A percentile compares a stretch with the other conserved stretches of the same genome.
phyloP scores from a whole-genome alignment of 2,113 vertebrate species.

The Bubo bubo region DNA sequence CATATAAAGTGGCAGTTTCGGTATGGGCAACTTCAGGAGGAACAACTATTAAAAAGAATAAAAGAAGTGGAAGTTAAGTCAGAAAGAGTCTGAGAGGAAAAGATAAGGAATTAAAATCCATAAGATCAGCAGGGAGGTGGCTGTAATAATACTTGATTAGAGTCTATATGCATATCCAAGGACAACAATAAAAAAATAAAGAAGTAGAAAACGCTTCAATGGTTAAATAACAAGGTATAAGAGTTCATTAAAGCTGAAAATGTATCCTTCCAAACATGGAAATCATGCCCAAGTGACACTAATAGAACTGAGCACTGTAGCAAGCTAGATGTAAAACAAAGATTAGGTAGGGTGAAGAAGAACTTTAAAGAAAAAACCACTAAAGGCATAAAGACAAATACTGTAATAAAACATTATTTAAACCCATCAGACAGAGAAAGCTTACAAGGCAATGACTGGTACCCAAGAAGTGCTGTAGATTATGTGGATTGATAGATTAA shows the following conservation, averaged over 20 bases:
- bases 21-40: not conserved
- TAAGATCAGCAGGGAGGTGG: not conserved
- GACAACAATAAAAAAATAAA: not conserved
- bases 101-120: not conserved
- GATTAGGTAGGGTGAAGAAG: not conserved
- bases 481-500: not conserved
- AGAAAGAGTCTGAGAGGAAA: conserved; percentile 31
- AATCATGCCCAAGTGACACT: conserved; percentile 36
- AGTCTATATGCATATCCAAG: not conserved
- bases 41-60: not conserved
- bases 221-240: conserved; percentile 30
- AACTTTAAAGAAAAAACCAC: not conserved
- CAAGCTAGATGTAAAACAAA: conserved; percentile 27
- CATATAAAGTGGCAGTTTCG: not conserved
- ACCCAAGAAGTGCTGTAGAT: not conserved
- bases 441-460: not conserved
- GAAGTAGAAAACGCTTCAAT: not conserved
- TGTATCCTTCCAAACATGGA: conserved; percentile 20
- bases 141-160: not conserved
- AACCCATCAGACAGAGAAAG: not conserved
- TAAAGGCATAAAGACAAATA: not conserved
- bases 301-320: conserved; percentile 27
- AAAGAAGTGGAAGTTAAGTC: not conserved
- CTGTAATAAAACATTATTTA: not conserved
- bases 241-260: conserved; percentile 23